phyloP scores from a whole-genome alignment of 2,888 invertebrate species.

The Melitaea athalia region DNA sequence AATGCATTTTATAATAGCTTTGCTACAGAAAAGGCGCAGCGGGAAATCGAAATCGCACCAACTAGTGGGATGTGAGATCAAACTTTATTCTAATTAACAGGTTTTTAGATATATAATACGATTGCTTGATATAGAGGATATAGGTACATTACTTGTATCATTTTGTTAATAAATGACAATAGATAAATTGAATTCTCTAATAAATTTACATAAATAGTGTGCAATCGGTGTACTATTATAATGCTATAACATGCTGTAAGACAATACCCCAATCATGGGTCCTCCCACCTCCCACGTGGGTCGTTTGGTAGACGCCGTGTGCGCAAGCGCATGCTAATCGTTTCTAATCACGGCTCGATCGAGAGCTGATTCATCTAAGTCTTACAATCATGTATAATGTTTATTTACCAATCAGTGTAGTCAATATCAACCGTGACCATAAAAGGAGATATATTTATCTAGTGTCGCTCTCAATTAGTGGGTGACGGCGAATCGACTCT shows the following conservation, averaged over 20 bases:
- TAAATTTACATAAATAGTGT: slow-evolving; percentile 78
- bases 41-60: slow-evolving; percentile 37
- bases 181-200: slow-evolving; percentile 79
- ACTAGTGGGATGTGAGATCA: slow-evolving; percentile 46
- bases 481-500: slow-evolving; percentile 71
- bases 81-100: slow-evolving; percentile 55
- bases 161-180: slow-evolving; percentile 64
- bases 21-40: slow-evolving; percentile 44
- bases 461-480: slow-evolving; percentile 78
- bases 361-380: slow-evolving; percentile 75
- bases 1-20: slow-evolving; percentile 51
- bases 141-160: slow-evolving; percentile 57
- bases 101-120: slow-evolving; percentile 48
- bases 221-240: slow-evolving; percentile 75
- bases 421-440: slow-evolving; percentile 71
- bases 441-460: slow-evolving; percentile 80
- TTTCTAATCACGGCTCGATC: slow-evolving; percentile 76
- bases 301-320: slow-evolving; percentile 53
- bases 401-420: slow-evolving; percentile 78
- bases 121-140: slow-evolving; percentile 44
- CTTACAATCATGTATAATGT: slow-evolving; percentile 69
- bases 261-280: slow-evolving; percentile 70
- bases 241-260: slow-evolving; percentile 76
- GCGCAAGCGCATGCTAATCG: slow-evolving; percentile 76
- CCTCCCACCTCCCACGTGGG: slow-evolving; percentile 77